A percentile compares a stretch with the other conserved stretches of the same genome.
These are phyloP conservation scores for Chaenocephalus aceratus DNA, from an alignment of 2,113 vertebrate genomes.

Conservation along the genomic window DNA sequence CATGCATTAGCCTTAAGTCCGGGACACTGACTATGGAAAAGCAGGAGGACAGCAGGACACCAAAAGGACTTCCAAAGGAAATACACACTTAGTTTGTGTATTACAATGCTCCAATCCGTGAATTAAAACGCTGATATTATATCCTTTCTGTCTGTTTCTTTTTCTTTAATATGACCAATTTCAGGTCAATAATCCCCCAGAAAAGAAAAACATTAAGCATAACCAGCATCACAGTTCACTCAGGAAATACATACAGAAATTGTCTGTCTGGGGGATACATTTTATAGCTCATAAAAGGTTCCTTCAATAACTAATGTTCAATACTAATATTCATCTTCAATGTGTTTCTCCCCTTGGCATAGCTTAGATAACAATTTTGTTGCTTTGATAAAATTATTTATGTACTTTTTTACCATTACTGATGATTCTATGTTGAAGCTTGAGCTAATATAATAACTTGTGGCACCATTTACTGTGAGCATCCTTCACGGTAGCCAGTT, in stretches of 20 bases:
- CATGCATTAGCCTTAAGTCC: constrained; percentile 59
- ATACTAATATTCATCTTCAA: neutral
- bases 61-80: constrained; percentile 13
- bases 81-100: neutral
- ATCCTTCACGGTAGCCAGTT: neutral
- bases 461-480: neutral
- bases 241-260: no score
- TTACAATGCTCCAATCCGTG: no score
- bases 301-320: neutral
- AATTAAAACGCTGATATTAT: no score
- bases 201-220: neutral
- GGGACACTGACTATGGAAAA: constrained; percentile 25
- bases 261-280: no score
- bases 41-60: constrained; percentile 34
- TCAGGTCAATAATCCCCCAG: neutral
- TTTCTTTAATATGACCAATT: neutral
- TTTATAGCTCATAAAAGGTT: no score
- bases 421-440: neutral
- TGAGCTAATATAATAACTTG: neutral
- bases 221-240: neutral
- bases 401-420: neutral
- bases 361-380: no score
- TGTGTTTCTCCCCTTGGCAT: neutral
- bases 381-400: neutral
- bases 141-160: no score